Base-by-base conservation (phyloP, 2,888 invertebrate species). In the Cantharis flavilabris region DNA sequence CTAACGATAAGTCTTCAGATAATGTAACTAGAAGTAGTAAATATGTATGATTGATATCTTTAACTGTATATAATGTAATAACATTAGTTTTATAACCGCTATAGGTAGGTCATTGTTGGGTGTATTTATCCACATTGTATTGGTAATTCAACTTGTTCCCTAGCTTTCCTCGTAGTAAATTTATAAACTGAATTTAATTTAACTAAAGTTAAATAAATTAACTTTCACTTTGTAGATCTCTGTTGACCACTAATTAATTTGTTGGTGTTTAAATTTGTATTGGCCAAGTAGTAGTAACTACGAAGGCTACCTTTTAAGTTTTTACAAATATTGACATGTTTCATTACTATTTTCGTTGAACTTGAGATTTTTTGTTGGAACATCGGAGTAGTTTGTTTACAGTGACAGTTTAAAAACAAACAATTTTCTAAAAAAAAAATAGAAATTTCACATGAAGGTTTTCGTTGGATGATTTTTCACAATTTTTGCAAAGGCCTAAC, bases 21-120 rank as follows among this genome's bases (percentile, higher is more conserved):
- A 18, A 62, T 71, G 70, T 69, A 69, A 62, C 13, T 73, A 73
- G 73, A 73, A 33, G 16, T 73, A 73, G 70, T 73, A 28, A 65
- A 72, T 72, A 72, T 65, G 67, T 72, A 72, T 49, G 49, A 49
- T 49, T 13, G 49, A 64, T 67, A 26, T 67, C 26, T 67, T 26
- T 13, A 67, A 64, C n/a, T 67, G 65, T 67, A 67, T 67, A 65
- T n/a, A 26, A 67, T 26, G 26, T 26, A 67, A 67, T 23, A 26
- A 23, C 13, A 23, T 67, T 18, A 67, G n/a, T 23, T 67, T 18
- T 73, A 73, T 26, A 63, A 64, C 28, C 62, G 23, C 33, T 14
- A 49, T 72, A 33, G 13, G 23, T 33, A 70, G 33, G 49, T 28
- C 63, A 63, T 73, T 73, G 69, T 73, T 69, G 30, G 62, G 49